Percentiles rank a stretch among this genome's conserved stretches.
Conservation (phyloP, 2,797 vertebrate genomes). For the Danio albolineatus region DNA sequence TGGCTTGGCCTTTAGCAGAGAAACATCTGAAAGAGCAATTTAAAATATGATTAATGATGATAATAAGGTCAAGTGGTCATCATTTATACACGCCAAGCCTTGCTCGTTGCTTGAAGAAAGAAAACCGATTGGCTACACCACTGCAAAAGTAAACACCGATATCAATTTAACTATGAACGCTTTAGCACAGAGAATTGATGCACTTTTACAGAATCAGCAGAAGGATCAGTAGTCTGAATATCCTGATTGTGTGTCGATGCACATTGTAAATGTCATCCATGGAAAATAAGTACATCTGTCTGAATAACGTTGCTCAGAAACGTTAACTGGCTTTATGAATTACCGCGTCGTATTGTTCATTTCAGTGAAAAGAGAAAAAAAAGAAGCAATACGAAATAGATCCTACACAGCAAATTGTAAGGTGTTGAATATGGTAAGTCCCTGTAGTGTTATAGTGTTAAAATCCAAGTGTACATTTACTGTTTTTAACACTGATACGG, state of each 20-base stretch:
- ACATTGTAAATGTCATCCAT: background rate
- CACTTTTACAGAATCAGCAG: background rate
- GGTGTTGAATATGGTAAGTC: too few species aligned
- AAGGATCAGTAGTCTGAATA: background rate
- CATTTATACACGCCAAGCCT: slow-evolving; percentile 43
- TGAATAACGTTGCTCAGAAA: background rate
- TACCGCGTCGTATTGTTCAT: background rate
- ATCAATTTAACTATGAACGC: background rate
- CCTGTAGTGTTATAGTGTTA: too few species aligned
- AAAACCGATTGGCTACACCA: slow-evolving; percentile 8
- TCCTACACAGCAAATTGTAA: too few species aligned
- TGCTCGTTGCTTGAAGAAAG: too few species aligned
- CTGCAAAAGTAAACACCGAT: slow-evolving; percentile 40
- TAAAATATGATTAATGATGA: slow-evolving; percentile 61
- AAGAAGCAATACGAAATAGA: background rate
- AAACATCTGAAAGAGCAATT: slow-evolving; percentile 50
- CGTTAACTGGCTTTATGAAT: slow-evolving; percentile 4
- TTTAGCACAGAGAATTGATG: slow-evolving; percentile 6
- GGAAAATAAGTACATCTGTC: background rate
- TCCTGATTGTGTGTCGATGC: background rate
- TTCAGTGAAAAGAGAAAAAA: background rate
- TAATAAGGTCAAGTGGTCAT: slow-evolving; percentile 59
- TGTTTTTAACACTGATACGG: too few species aligned
- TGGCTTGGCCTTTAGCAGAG: slow-evolving; percentile 54
- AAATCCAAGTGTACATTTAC: too few species aligned